phyloP scores from a whole-genome alignment of 64 coral and sea anemone genomes.

The Trachythela sp. region DNA sequence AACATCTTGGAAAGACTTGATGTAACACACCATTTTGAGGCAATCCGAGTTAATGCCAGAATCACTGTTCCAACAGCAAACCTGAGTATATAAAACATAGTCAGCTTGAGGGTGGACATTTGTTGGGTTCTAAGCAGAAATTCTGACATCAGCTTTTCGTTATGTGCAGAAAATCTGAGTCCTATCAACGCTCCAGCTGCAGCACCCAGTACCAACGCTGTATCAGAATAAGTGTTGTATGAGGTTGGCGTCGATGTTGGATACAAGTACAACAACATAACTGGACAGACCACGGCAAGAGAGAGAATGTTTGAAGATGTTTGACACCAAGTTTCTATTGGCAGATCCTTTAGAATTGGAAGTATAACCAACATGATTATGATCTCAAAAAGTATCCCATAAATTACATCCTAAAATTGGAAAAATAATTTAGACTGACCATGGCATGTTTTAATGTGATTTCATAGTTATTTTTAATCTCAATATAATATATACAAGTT shows the following conservation, averaged over 20 bases:
- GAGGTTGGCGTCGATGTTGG: constrained; percentile 1
- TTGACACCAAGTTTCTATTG: background rate
- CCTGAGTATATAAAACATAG: background rate
- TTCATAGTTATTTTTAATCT: background rate
- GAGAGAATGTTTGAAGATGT: background rate
- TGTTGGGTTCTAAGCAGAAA: background rate
- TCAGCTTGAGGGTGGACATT: background rate
- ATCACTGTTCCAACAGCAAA: background rate
- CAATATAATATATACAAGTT: background rate
- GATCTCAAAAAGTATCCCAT: background rate
- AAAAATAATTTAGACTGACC: too few species aligned
- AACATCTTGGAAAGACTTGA: background rate
- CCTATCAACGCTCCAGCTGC: background rate
- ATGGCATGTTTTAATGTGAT: too few species aligned
- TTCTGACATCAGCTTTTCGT: background rate
- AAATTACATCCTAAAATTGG: constrained; percentile 1
- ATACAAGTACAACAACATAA: background rate
- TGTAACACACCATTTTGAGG: background rate
- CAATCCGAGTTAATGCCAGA: background rate
- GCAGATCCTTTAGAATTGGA: background rate
- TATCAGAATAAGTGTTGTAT: constrained; percentile 7
- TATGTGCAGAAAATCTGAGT: background rate
- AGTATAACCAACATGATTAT: background rate
- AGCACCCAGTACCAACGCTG: background rate
- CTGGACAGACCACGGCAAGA: background rate